Base-by-base conservation (phyloP, 2,797 vertebrate species). In the Florisuga fusca region DNA sequence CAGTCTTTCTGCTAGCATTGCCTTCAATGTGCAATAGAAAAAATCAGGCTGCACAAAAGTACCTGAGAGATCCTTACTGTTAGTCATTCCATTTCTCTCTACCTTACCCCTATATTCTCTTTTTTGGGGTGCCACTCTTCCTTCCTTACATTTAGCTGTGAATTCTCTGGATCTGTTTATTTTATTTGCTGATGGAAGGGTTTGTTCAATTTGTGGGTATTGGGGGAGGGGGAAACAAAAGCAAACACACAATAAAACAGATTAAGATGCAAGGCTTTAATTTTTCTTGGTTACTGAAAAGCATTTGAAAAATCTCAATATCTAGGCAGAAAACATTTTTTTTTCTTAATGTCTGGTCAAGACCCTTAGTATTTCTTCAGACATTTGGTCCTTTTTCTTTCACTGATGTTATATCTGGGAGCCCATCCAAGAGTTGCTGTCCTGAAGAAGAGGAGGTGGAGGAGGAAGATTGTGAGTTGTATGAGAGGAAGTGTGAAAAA, bases 401-500 rank as follows among this genome's bases (percentile, higher is more conserved):
- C 55, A 53, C 26, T 58, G 48, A 67, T 79, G 33, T 51, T 90
- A 84, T 76, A 82, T 86, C 55, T 76, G 79, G 82, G 86, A 90
- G 5, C 53, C 7, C 67, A 71, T 93, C 89, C 80, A 94, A 92
- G 48, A 93, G 13, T 36, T 86, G 80, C 67, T 86, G 48, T 73
- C 53, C 59, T 79, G 55, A 91, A 63, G 85, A 89, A 91, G 69
- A 88, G 31, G 50, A 91, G 18, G n/a, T 75, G 73, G 48, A 93
- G 41, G 55, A 95, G 55, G 59, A 96, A 88, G 80, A 90, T 3
- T 53, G 15, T 73, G 59, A 76, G 81, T 41, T 68, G 6, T 64
- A 67, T 79, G 71, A 89, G 94, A 79, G 31, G 12, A 92, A 76
- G 87, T 87, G 89, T 82, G 85, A 94, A 86, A 77, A 93, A 88